These are phyloP conservation scores for Pipistrellus pipistrellus DNA, from an alignment of 2,797 vertebrate genomes.

Conservation along the genomic window DNA sequence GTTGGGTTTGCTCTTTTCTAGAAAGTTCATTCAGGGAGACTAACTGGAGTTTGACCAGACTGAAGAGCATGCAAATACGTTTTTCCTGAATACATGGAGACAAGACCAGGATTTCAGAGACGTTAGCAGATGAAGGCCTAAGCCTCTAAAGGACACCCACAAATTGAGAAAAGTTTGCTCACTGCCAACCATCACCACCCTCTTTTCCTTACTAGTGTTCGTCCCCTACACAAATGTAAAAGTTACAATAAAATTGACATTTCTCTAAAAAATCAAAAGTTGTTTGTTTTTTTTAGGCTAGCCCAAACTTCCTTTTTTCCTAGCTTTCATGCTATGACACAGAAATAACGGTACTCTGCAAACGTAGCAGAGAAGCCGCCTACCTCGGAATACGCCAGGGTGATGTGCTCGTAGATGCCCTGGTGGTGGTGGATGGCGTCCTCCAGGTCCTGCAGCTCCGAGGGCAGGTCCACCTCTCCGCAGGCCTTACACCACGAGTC, in stretches of 20 bases:
- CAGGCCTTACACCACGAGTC: slow-evolving; percentile 99
- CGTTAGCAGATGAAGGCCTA: background rate
- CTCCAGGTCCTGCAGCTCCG: slow-evolving; percentile 98
- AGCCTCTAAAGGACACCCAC: background rate
- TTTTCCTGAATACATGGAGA: background rate
- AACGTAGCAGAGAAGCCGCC: background rate
- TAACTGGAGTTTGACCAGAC: background rate
- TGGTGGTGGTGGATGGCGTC: slow-evolving; percentile 99
- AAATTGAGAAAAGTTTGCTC: background rate
- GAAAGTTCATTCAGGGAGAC: background rate
- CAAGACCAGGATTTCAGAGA: background rate
- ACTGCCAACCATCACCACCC: background rate
- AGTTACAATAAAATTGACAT: background rate
- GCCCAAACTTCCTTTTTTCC: background rate
- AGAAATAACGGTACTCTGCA: rapidly evolving
- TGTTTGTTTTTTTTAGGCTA: background rate
- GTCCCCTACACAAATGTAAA: background rate
- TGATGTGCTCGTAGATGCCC: slow-evolving; percentile 98
- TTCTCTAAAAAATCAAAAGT: background rate
- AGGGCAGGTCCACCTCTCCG: slow-evolving; percentile 97
- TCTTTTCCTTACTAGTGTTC: no score
- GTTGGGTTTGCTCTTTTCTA: background rate
- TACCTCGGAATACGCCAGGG: slow-evolving; percentile 97
- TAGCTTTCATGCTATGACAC: background rate
- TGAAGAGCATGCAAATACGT: background rate